phyloP scores from a whole-genome alignment of 2,888 invertebrate genomes.

The Pyrrhia umbra region DNA sequence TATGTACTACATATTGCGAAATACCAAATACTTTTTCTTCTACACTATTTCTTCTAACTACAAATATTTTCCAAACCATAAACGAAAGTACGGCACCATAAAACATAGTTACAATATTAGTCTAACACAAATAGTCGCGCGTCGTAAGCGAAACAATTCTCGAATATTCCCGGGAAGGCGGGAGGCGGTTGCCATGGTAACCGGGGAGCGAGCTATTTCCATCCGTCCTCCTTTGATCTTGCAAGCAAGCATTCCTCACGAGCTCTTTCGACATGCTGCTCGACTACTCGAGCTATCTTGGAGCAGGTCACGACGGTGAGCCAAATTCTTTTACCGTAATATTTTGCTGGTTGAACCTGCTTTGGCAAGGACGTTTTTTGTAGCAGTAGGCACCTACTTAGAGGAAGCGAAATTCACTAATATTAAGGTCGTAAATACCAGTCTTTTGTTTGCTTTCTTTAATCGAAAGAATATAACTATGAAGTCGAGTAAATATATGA shows the following conservation, averaged over 20 bases:
- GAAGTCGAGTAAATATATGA: too few species aligned
- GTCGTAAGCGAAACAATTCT: slow-evolving; percentile 38
- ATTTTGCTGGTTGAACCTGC: slow-evolving; percentile 18
- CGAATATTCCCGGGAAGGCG: slow-evolving; percentile 54
- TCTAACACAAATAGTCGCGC: slow-evolving; percentile 32
- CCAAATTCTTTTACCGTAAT: slow-evolving; percentile 39
- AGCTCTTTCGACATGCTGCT: slow-evolving; percentile 62
- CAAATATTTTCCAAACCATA: background rate
- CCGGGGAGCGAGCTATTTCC: slow-evolving; percentile 73
- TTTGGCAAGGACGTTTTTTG: slow-evolving; percentile 37
- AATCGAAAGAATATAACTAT: too few species aligned
- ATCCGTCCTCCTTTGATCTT: slow-evolving; percentile 70
- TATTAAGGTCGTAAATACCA: too few species aligned
- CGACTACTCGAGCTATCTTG: slow-evolving; percentile 28
- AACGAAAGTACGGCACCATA: background rate
- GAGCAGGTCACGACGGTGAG: slow-evolving; percentile 47
- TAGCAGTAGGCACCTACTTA: too few species aligned
- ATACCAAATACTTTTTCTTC: slow-evolving; percentile 2
- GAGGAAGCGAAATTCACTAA: too few species aligned
- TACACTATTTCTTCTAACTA: background rate
- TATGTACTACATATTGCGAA: background rate
- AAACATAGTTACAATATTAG: slow-evolving; percentile 20
- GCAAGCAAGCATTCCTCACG: slow-evolving; percentile 62
- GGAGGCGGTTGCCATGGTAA: slow-evolving; percentile 79
- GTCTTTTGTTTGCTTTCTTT: too few species aligned